These are phyloP conservation scores for Lutraria lutraria DNA, from an alignment of 2,888 invertebrate genomes.

Conservation along the genomic window DNA sequence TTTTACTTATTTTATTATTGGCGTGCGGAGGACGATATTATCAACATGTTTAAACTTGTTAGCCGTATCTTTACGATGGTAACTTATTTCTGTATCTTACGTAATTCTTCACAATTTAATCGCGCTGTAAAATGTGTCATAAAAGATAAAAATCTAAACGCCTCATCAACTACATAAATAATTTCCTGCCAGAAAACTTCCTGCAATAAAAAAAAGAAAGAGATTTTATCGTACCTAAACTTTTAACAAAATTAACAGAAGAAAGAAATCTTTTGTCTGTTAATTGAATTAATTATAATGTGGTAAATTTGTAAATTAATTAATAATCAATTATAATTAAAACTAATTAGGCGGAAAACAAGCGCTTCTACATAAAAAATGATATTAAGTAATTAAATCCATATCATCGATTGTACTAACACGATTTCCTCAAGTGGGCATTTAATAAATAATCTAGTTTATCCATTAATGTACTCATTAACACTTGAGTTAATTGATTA, in stretches of 20 bases:
- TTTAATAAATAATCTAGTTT: neutral
- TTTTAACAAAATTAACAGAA: neutral
- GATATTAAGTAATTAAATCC: neutral
- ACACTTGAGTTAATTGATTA: neutral
- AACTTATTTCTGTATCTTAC: constrained; percentile 20
- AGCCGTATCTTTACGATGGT: neutral
- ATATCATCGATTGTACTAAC: neutral
- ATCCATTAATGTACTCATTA: neutral
- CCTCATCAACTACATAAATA: neutral
- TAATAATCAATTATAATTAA: neutral
- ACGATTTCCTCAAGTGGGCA: neutral
- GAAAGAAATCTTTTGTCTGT: neutral
- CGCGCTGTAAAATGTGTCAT: neutral
- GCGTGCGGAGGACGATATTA: neutral
- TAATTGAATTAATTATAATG: neutral
- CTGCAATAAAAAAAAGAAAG: neutral
- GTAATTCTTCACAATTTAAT: neutral
- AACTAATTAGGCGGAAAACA: neutral
- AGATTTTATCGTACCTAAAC: neutral
- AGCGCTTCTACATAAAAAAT: neutral
- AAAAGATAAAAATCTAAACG: neutral
- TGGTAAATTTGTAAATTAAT: constrained; percentile 1
- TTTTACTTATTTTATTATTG: neutral
- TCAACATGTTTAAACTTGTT: neutral
- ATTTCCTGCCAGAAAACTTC: constrained; percentile 20